phyloP scores from a whole-genome alignment of 1,140 invertebrate species.

The Pomacea maculata region DNA sequence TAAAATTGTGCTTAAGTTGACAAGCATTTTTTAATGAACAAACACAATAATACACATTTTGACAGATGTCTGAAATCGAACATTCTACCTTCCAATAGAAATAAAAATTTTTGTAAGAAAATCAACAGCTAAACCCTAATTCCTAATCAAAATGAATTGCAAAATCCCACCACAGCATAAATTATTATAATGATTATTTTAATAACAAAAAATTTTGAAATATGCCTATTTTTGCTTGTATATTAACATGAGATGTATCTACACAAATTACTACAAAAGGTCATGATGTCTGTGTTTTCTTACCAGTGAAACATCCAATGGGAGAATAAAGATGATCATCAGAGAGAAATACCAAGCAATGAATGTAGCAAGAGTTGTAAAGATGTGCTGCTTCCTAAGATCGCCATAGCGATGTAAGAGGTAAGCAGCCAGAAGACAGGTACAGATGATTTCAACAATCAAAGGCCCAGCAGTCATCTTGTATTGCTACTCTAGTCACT shows the following conservation, averaged over 20 bases:
- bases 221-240: too few species aligned
- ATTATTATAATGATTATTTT: too few species aligned
- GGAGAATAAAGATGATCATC: conserved; percentile 96
- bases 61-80: too few species aligned
- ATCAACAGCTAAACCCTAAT: too few species aligned
- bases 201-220: too few species aligned
- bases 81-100: too few species aligned
- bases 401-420: conserved; percentile 95
- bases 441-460: conserved; percentile 81
- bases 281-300: conserved; percentile 66
- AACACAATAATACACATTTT: too few species aligned
- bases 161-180: too few species aligned
- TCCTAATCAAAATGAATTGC: too few species aligned
- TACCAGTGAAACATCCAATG: conserved; percentile 95
- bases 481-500: background rate
- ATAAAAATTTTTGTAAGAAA: too few species aligned
- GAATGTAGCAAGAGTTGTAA: conserved; percentile 92
- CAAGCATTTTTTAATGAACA: too few species aligned
- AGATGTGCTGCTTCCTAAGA: conserved; percentile 89
- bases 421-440: conserved; percentile 81
- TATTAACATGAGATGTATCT: background rate
- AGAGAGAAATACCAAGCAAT: conserved; percentile 99
- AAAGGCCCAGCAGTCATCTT: conserved; percentile 82
- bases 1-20: too few species aligned
- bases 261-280: conserved; percentile 1